Conservation (phyloP, 1,140 invertebrate genomes). For the Brachionus plicatilis region DNA sequence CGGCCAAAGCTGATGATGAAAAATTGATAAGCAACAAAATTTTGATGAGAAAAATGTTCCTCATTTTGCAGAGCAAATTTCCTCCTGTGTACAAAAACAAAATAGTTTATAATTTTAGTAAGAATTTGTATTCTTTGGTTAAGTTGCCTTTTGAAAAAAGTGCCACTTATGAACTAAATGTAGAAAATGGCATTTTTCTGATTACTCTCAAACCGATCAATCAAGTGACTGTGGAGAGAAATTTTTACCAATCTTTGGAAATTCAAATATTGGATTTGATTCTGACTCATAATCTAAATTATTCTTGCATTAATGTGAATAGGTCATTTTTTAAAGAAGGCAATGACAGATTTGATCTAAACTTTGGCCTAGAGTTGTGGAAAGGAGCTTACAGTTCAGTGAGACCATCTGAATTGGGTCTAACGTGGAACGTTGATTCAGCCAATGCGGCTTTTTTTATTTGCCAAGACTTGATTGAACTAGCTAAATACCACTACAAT, state of each 20-base stretch:
- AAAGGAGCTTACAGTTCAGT: constrained; percentile 31
- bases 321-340: constrained; percentile 34
- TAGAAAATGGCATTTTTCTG: not conserved
- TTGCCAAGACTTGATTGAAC: constrained; percentile 9
- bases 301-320: not conserved
- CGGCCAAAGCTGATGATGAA: not conserved
- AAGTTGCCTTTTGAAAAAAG: constrained; percentile 19
- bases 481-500: not conserved
- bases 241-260: not conserved
- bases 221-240: not conserved
- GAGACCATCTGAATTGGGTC: constrained; percentile 30
- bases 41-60: constrained; percentile 1
- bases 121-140: constrained; percentile 29
- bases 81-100: not conserved
- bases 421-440: constrained; percentile 30
- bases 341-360: not conserved
- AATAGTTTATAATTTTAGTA: constrained; percentile 29
- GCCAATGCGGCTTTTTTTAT: constrained; percentile 27
- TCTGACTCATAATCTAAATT: constrained; percentile 2
- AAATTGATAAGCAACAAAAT: not conserved
- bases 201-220: not conserved
- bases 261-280: constrained; percentile 35
- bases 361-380: constrained; percentile 28
- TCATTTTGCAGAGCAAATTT: not conserved
- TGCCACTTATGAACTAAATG: not conserved